Percentiles rank a stretch among this genome's conserved stretches.
Evolutionary conservation across 2,113 vertebrate genomes (phyloP).

Genomic region (Boulengeromyrus knoepffleri): DNA sequence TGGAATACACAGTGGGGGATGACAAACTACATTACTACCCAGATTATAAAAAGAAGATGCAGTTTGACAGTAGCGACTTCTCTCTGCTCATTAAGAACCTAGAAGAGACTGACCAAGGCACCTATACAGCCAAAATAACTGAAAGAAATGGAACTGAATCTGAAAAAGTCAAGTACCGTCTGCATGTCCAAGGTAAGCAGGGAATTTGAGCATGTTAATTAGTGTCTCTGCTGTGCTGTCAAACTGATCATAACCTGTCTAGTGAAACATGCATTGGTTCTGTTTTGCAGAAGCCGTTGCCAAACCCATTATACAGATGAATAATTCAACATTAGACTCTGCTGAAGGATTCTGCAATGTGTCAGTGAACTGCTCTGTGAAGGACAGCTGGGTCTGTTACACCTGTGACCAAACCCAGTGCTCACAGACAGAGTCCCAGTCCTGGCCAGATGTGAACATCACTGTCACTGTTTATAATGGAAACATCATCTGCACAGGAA

Average conservation of each 20-base stretch:
- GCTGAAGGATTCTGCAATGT: constrained; percentile 30
- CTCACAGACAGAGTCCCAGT: fast-evolving
- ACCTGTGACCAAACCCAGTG: constrained; percentile 34
- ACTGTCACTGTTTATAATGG: constrained; percentile 8
- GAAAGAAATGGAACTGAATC: fast-evolving
- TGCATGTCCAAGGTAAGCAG: not conserved
- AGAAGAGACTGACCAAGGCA: not conserved
- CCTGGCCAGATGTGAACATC: constrained; percentile 32
- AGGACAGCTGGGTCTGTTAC: not conserved
- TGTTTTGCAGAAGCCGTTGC: constrained; percentile 28
- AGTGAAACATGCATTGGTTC: not conserved
- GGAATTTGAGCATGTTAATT: not conserved
- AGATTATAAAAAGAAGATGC: not conserved
- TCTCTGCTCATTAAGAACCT: not conserved
- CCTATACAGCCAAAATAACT: not conserved
- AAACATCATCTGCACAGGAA: constrained; percentile 32
- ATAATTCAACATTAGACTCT: not conserved
- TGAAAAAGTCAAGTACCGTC: not conserved
- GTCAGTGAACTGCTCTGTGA: constrained; percentile 46
- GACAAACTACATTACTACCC: not conserved
- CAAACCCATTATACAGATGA: not conserved
- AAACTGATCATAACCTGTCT: not conserved
- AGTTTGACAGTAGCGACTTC: not conserved
- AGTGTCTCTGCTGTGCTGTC: not conserved
- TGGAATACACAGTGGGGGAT: not conserved